These are phyloP conservation scores for Ibycter americanus DNA, from an alignment of 2,797 vertebrate genomes.

Conservation along the genomic window DNA sequence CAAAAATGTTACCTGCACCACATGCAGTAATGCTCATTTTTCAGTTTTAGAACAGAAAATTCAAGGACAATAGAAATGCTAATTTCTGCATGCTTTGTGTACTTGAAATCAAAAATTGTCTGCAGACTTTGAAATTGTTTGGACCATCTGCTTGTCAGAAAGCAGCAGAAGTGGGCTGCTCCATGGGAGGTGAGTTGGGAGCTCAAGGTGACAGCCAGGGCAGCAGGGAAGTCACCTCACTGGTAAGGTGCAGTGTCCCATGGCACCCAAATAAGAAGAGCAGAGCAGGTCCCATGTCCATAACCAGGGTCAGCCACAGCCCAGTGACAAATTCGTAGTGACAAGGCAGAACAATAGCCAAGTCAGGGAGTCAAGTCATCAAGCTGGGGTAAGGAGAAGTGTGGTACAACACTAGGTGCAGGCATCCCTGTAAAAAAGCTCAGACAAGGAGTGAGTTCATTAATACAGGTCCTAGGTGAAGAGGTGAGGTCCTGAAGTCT, in stretches of 20 bases:
- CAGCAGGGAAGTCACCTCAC: not conserved
- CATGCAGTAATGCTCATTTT: not conserved
- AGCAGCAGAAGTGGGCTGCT: not conserved
- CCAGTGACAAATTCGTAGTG: not conserved
- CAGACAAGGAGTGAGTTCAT: not conserved
- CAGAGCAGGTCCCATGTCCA: not conserved
- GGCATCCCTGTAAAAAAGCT: rapidly evolving
- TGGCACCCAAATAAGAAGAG: not conserved
- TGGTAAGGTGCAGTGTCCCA: not conserved
- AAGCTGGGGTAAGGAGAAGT: not conserved
- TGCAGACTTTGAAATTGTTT: not conserved
- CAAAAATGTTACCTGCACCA: not conserved
- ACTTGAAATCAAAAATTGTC: not conserved
- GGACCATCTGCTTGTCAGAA: not conserved
- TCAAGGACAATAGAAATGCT: not conserved
- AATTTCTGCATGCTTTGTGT: not conserved
- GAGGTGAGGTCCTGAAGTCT: not conserved
- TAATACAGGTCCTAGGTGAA: not conserved
- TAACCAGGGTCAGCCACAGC: not conserved
- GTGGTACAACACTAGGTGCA: not conserved
- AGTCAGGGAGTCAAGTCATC: not conserved
- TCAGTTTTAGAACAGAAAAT: not conserved
- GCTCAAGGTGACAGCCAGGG: not conserved
- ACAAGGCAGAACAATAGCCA: not conserved
- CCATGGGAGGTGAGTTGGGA: not conserved